Evolutionary conservation across 2,113 vertebrate genomes (phyloP), one percentile per base, ranked within the genome.

Genomic region (Pogonocichla stellata): DNA sequence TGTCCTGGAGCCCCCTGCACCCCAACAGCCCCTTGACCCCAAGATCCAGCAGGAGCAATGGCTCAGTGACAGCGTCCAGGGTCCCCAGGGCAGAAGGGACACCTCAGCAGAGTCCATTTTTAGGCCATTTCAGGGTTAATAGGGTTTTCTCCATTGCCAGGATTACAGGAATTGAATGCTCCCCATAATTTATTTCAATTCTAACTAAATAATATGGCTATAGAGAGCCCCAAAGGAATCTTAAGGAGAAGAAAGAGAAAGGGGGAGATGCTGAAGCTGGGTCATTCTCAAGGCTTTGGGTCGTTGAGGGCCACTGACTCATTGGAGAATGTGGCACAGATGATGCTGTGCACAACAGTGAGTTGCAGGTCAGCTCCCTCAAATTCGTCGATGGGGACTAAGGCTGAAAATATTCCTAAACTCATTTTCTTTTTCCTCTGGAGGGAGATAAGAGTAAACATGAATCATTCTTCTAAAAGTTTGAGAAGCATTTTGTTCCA

Each of bases 321-420:
- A 24, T 15, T 1, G 19, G 62, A 66, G 53, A 64, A 50, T 34
- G 77, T 12, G 6, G 57, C 73, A 12, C 0, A 8, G 43, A 38
- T 48, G 61, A 50, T 3, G 18, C 73, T 82, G 82, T 16, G 19
- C n/a, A 19, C 34, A 29, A 34, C 14, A 26, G 8, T 10, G 66
- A 60, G 23, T 50, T 2, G 2, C 86, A n/a, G 72, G 47, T 91
- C 89, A 70, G 72, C 69, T 91, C 66, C 62, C 14, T 57, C 65
- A 3, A 3, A 64, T n/a, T 40, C 23, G 0, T 69, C 71, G 0
- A 34, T 36, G 54, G 54, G 43, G 86, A 92, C 69, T 48, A 51
- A 88, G 65, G 89, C 86, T 80, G 86, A 67, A 91, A 94, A 64
- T 87, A 78, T 86, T 91, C 69, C 81, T 69, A 48, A 87, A 87